These are phyloP conservation scores for Oplegnathus fasciatus DNA, from an alignment of 2,113 vertebrate genomes.

Conservation along the genomic window DNA sequence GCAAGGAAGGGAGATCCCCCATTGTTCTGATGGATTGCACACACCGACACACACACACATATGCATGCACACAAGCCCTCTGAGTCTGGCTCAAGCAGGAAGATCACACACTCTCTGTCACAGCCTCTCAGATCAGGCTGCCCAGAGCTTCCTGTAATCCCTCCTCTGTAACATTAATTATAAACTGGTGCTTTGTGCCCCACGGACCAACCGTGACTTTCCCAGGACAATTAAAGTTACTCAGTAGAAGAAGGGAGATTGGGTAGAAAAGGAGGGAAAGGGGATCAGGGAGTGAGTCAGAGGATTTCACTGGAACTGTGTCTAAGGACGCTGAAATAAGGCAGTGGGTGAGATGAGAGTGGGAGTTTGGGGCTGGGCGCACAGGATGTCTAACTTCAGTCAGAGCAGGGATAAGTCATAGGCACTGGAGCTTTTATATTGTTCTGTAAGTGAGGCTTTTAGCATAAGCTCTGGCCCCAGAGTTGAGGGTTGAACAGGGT, in stretches of 20 bases:
- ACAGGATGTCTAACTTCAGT: conserved; percentile 56
- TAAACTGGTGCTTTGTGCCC: conserved; percentile 89
- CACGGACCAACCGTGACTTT: conserved; percentile 89
- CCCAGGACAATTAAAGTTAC: conserved; percentile 99
- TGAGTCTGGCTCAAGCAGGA: conserved; percentile 66
- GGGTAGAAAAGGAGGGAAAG: conserved; percentile 65
- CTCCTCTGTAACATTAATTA: conserved; percentile 93
- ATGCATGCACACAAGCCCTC: conserved; percentile 28
- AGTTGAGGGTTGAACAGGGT: conserved; percentile 41
- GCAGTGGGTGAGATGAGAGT: conserved; percentile 59
- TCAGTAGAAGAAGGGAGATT: conserved; percentile 86
- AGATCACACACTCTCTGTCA: conserved; percentile 80
- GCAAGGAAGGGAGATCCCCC: conserved; percentile 61
- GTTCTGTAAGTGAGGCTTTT: conserved; percentile 57
- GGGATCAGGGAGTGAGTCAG: conserved; percentile 68
- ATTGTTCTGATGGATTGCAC: conserved; percentile 71
- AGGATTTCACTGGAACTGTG: conserved; percentile 70
- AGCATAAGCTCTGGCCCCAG: conserved; percentile 48
- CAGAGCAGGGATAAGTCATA: conserved; percentile 48
- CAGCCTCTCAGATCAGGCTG: conserved; percentile 77
- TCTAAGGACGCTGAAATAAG: conserved; percentile 58
- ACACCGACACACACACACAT: conserved; percentile 30
- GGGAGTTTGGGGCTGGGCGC: conserved; percentile 42
- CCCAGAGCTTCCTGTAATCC: conserved; percentile 89
- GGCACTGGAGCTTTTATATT: conserved; percentile 60